Base-by-base conservation (phyloP, 2,113 vertebrate genomes). In the Passer domesticus region DNA sequence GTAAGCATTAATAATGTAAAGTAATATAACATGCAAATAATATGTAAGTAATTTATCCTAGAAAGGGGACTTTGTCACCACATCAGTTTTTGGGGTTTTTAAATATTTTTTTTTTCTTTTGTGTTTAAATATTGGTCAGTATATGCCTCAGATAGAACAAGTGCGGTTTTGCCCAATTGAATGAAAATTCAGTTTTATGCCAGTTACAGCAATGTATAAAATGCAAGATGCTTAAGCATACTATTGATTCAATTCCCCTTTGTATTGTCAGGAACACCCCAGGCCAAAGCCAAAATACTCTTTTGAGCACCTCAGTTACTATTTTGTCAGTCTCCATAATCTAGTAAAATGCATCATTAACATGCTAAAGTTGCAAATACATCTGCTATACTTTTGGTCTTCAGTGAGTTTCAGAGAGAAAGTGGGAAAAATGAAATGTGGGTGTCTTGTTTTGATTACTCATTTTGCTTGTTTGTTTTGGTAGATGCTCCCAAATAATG, bases 341-440 rank as follows among this genome's bases (percentile, higher is more conserved):
- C 56, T 93, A 90, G n/a, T 43, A 92, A 91, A 94, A 92, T 90
- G 3, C 63, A 90, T 64, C 67, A 83, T 60, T 93, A 91, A 75
- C 58, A 77, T 2, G 49, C 13, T 64, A 89, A 87, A 81, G 24
- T 30, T 62, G 87, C 13, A 22, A 70, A 64, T 80, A 67, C 30
- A 64, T 92, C 64, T 96, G 64, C 35, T 49, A 58, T 60, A 90
- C 43, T 88, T 98, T 84, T 74, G 50, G 68, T 82, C 82, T 95
- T 92, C 31, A 44, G 55, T 76, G 95, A 89, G 56, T 94, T 96
- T 93, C 69, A 96, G 79, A 88, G n/a, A 96, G 46, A 86, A 97
- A 64, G 9, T 77, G 7, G 66, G 59, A 80, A 80, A 94, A 96
- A 94, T 85, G 5, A 55, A 60, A 33, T 49, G 31, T 49, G 25